Evolutionary conservation across 2,888 invertebrate species (phyloP), one percentile per base, ranked within the genome.

Genomic region (Acronicta aceris): DNA sequence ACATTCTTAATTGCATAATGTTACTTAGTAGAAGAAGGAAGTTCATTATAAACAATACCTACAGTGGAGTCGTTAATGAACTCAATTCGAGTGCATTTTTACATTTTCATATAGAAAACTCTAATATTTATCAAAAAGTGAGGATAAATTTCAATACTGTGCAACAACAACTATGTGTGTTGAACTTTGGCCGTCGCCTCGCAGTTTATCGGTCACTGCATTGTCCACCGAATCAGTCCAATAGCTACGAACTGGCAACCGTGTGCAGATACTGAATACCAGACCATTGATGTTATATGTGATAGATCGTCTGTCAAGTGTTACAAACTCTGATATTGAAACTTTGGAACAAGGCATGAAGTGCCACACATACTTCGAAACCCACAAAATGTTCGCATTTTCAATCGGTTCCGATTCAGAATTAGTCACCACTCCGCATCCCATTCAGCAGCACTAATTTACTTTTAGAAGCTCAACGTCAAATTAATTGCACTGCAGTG

Each of bases 401-500:
- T 64, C 61, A 72, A 72, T 74, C 61, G 36, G 58, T 46, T 63
- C 52, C 61, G 41, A 52, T 55, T 59, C 48, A 57, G 59, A 66
- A 58, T 52, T 58, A 42, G 53, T 70, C 42, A 40, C 64, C 62
- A 59, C 56, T 58, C 55, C 50, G 61, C 68, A 71, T 69, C 66
- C 67, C 55, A 64, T 69, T 70, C 59, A 52, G 52, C 52, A 36
- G 42, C 57, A 71, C 72, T 68, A 69, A 70, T 74, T 76, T 71
- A 64, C 68, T 75, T 73, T 65, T 53, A 67, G 70, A 73, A 54
- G 67, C 72, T 57, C 58, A 52, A 62, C 70, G 62, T 71, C 71
- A 72, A 75, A 77, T 74, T 81, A 81, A 82, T 81, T 76, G 67
- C 79, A 81, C 78, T 81, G 78, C 83, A 81, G 78, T 74, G 60